These are phyloP conservation scores for Theonella swinhoei DNA, from an alignment of 37 sponge, comb jelly and placozoan species.

Conservation along the genomic window DNA sequence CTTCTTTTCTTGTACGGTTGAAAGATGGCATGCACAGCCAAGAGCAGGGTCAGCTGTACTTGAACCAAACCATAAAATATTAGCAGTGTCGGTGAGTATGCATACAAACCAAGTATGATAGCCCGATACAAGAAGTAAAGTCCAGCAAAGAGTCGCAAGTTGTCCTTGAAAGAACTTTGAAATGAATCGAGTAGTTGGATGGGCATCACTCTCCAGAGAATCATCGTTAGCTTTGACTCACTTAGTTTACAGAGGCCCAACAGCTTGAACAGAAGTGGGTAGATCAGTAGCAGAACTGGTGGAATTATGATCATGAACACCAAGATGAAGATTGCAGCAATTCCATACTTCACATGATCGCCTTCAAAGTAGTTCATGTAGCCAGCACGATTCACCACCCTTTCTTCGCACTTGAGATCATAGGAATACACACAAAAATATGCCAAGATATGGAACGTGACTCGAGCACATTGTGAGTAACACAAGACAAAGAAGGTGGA, in stretches of 20 bases:
- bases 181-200: constrained; percentile 40
- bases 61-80: neutral
- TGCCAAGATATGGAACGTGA: neutral
- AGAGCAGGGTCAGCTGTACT: constrained; percentile 14
- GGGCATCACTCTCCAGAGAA: constrained; percentile 2
- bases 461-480: constrained; percentile 20
- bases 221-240: constrained; percentile 6
- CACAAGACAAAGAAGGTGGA: constrained; percentile 9
- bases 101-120: neutral
- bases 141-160: constrained; percentile 22
- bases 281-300: constrained; percentile 21
- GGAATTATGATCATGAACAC: neutral
- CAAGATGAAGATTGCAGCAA: constrained; percentile 7
- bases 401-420: neutral
- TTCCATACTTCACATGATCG: constrained; percentile 18
- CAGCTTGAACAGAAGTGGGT: constrained; percentile 19
- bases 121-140: constrained; percentile 31
- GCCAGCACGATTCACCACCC: constrained; percentile 8
- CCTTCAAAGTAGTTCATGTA: neutral
- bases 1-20: constrained; percentile 34
- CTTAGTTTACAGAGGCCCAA: constrained; percentile 2
- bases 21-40: constrained; percentile 25
- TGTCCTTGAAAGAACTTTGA: constrained; percentile 32
- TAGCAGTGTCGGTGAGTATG: neutral
- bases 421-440: neutral